phyloP scores from a whole-genome alignment of 2,888 invertebrate species.

The Biston stratarius region DNA sequence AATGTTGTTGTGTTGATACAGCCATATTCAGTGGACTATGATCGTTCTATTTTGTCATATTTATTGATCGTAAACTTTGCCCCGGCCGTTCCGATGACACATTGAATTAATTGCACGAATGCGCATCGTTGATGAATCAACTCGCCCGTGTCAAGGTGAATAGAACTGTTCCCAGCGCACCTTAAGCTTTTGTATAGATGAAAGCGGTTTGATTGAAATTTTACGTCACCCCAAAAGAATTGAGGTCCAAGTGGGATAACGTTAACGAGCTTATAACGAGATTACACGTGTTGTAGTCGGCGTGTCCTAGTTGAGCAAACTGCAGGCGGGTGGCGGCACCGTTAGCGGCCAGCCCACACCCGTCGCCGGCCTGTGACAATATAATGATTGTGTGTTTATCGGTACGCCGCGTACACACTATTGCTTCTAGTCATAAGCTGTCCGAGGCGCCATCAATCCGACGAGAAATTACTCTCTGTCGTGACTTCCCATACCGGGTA shows the following conservation, averaged over 20 bases:
- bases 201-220: constrained; percentile 48
- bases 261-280: constrained; percentile 84
- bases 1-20: constrained; percentile 44
- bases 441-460: constrained; percentile 63
- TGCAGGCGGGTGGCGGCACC: constrained; percentile 59
- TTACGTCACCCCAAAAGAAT: constrained; percentile 57
- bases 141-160: constrained; percentile 34
- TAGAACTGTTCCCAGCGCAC: constrained; percentile 7
- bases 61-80: constrained; percentile 56
- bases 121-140: constrained; percentile 54
- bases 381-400: constrained; percentile 79
- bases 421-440: constrained; percentile 60
- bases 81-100: constrained; percentile 56
- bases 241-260: constrained; percentile 72
- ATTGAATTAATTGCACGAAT: constrained; percentile 54
- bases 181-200: constrained; percentile 32
- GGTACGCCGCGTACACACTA: constrained; percentile 60
- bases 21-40: constrained; percentile 50
- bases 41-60: constrained; percentile 45
- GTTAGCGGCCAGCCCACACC: constrained; percentile 66
- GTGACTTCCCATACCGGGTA: constrained; percentile 49
- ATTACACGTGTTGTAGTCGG: constrained; percentile 75
- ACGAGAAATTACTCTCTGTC: constrained; percentile 56
- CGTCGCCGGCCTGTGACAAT: constrained; percentile 73
- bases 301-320: constrained; percentile 74